phyloP scores from a whole-genome alignment of 2,113 vertebrate species.

The Stegastes partitus region DNA sequence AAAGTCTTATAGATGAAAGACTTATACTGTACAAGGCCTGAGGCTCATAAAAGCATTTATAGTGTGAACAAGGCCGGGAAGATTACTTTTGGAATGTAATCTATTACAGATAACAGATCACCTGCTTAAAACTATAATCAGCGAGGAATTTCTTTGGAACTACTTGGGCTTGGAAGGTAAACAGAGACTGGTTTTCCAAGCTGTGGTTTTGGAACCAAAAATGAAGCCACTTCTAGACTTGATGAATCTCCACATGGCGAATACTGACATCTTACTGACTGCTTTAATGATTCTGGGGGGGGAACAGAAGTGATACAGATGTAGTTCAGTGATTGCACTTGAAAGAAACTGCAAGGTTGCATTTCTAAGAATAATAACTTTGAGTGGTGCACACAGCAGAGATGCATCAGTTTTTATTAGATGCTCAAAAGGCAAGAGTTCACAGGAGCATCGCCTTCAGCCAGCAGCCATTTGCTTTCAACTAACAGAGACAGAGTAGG shows the following conservation, averaged over 20 bases:
- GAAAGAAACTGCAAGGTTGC: slow-evolving; percentile 27
- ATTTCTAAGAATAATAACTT: slow-evolving; percentile 10
- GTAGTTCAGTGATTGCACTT: slow-evolving; percentile 18
- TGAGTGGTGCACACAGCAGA: neutral
- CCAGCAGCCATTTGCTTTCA: neutral
- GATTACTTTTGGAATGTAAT: slow-evolving; percentile 65
- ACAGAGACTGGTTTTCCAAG: slow-evolving; percentile 26
- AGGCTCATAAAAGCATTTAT: slow-evolving; percentile 71
- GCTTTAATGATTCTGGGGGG: slow-evolving; percentile 28
- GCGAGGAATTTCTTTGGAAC: slow-evolving; percentile 32
- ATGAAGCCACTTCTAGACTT: slow-evolving; percentile 21
- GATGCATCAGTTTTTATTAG: slow-evolving; percentile 15
- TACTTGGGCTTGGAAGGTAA: slow-evolving; percentile 19
- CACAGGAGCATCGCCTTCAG: neutral
- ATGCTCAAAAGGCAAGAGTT: slow-evolving; percentile 8
- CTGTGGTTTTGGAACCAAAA: neutral
- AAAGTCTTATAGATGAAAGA: slow-evolving; percentile 76
- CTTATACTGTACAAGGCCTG: slow-evolving; percentile 60
- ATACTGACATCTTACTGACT: slow-evolving; percentile 28
- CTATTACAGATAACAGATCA: slow-evolving; percentile 67
- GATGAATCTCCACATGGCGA: slow-evolving; percentile 33
- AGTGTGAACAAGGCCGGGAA: slow-evolving; percentile 59
- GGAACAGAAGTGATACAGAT: slow-evolving; percentile 36
- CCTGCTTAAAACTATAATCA: slow-evolving; percentile 36
- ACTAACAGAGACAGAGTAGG: slow-evolving; percentile 8